phyloP scores from a whole-genome alignment of 2,888 invertebrate genomes.

The Hylaea fasciaria region DNA sequence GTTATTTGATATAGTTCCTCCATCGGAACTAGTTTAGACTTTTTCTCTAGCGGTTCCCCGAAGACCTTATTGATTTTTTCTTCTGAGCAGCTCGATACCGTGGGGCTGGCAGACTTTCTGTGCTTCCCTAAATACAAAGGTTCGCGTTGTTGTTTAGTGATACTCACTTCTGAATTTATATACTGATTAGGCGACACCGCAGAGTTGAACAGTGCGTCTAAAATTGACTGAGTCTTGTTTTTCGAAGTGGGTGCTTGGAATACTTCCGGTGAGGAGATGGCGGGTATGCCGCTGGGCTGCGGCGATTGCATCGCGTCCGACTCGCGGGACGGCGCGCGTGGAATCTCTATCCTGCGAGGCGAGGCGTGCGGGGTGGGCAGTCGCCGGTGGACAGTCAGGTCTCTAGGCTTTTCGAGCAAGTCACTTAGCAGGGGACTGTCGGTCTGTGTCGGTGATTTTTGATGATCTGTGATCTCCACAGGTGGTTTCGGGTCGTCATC shows the following conservation, averaged over 20 bases:
- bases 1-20: slow-evolving; percentile 72
- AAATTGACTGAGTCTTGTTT: slow-evolving; percentile 82
- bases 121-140: slow-evolving; percentile 89
- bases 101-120: slow-evolving; percentile 88
- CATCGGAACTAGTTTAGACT: slow-evolving; percentile 64
- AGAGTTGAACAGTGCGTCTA: slow-evolving; percentile 87
- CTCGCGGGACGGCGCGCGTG: slow-evolving; percentile 87
- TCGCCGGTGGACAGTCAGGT: slow-evolving; percentile 85
- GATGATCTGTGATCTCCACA: no score
- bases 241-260: slow-evolving; percentile 80
- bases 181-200: slow-evolving; percentile 85
- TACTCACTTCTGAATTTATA: slow-evolving; percentile 81
- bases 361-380: slow-evolving; percentile 75
- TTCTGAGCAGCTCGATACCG: slow-evolving; percentile 90
- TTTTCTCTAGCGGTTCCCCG: slow-evolving; percentile 79
- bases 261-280: slow-evolving; percentile 88
- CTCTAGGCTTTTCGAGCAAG: slow-evolving; percentile 58
- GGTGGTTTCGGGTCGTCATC: slow-evolving; percentile 56
- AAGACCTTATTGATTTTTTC: slow-evolving; percentile 85
- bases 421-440: no score
- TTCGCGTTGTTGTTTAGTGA: slow-evolving; percentile 86
- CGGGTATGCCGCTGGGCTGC: slow-evolving; percentile 89
- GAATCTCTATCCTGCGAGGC: slow-evolving; percentile 76
- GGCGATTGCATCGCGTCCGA: slow-evolving; percentile 90
- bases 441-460: no score